These are phyloP conservation scores for Sarcophaga caerulescens DNA, from an alignment of 2,888 invertebrate species.

Conservation along the genomic window DNA sequence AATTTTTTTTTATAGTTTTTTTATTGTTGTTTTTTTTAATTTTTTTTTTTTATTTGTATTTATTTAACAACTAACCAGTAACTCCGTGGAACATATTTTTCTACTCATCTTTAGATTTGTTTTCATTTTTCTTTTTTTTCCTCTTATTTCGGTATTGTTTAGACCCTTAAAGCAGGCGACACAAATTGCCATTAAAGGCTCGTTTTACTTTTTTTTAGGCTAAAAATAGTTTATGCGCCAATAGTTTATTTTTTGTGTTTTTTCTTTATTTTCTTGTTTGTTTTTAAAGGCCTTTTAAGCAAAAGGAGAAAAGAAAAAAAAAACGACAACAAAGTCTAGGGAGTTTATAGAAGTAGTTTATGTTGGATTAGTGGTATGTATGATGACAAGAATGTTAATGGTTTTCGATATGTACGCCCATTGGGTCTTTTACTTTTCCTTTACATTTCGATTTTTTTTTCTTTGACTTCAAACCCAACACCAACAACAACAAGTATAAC, in stretches of 20 bases:
- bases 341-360: slow-evolving; percentile 47
- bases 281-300: background rate
- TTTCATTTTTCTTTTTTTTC: slow-evolving; percentile 32
- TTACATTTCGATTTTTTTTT: slow-evolving; percentile 28
- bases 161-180: slow-evolving; percentile 48
- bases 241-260: slow-evolving; percentile 12
- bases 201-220: slow-evolving; percentile 26
- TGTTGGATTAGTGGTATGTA: slow-evolving; percentile 63
- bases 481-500: background rate
- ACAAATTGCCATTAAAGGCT: slow-evolving; percentile 58
- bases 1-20: background rate
- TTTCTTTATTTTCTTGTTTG: slow-evolving; percentile 13
- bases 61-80: slow-evolving; percentile 10
- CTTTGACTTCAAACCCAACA: slow-evolving; percentile 26
- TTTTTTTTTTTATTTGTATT: background rate
- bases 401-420: slow-evolving; percentile 74
- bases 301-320: background rate
- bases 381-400: slow-evolving; percentile 76
- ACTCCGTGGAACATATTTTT: slow-evolving; percentile 16
- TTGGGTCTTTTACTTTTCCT: slow-evolving; percentile 37
- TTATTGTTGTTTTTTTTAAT: background rate
- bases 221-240: slow-evolving; percentile 69
- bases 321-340: slow-evolving; percentile 5
- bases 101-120: background rate
- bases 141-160: background rate